A percentile compares a stretch with the other conserved stretches of the same genome.
Conservation (phyloP, 2,113 vertebrate species). For the Gadus chalcogrammus region DNA sequence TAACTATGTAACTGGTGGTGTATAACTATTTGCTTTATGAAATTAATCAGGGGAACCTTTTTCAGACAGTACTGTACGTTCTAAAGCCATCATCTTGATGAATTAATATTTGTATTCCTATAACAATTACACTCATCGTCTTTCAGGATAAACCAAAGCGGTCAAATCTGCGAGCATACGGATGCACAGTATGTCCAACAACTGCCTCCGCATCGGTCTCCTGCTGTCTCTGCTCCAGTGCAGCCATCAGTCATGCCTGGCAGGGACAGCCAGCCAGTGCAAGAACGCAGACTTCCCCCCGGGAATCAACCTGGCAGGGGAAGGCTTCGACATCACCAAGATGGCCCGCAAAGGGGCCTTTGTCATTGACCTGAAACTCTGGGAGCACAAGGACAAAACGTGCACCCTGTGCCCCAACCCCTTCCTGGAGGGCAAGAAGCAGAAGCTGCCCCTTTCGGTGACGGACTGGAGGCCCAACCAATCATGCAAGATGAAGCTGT, state of each 20-base stretch:
- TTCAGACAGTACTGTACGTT: background rate
- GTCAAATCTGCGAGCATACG: no score
- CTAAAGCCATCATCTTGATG: background rate
- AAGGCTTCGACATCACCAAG: constrained; percentile 74
- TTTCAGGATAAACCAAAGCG: constrained; percentile 8
- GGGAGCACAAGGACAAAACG: constrained; percentile 63
- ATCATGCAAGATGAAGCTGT: constrained; percentile 61
- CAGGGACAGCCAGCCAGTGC: constrained; percentile 55
- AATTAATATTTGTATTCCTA: background rate
- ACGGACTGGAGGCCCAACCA: constrained; percentile 72
- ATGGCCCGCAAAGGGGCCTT: constrained; percentile 70
- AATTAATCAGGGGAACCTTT: no score
- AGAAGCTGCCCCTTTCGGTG: constrained; percentile 74
- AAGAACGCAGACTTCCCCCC: constrained; percentile 61
- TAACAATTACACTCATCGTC: background rate
- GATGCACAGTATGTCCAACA: constrained; percentile 34
- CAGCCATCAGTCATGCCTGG: constrained; percentile 38
- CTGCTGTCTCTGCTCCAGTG: constrained; percentile 36
- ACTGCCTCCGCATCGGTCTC: constrained; percentile 21
- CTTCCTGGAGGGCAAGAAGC: constrained; percentile 48
- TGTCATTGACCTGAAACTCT: constrained; percentile 64
- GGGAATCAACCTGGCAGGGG: constrained; percentile 66
- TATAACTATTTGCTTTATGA: no score
- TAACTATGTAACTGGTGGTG: no score
- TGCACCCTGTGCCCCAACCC: constrained; percentile 78